Percentiles rank a stretch among this genome's conserved stretches.
phyloP scores from a whole-genome alignment of 1,140 invertebrate genomes.

The Papilio helenus region DNA sequence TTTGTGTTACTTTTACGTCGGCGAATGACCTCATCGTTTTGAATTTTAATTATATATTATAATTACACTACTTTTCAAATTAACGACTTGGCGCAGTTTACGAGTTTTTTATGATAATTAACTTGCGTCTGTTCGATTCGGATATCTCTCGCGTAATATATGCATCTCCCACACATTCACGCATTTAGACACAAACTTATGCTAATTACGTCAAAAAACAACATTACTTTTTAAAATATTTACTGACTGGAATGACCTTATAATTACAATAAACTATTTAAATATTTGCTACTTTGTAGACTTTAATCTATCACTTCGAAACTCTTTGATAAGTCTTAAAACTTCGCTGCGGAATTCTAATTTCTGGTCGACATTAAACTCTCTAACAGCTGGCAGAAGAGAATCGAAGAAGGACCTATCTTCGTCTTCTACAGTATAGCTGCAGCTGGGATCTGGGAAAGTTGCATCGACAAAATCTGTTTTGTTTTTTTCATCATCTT shows the following conservation, averaged over 20 bases:
- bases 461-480: conserved; percentile 55
- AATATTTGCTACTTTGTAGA: not conserved
- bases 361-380: conserved; percentile 62
- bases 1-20: conserved; percentile 32
- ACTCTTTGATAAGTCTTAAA: conserved; percentile 54
- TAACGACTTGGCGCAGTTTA: conserved; percentile 10
- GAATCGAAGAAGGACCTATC: conserved; percentile 66
- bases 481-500: conserved; percentile 36
- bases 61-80: conserved; percentile 33
- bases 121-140: conserved; percentile 13
- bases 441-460: conserved; percentile 42
- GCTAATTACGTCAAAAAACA: not conserved
- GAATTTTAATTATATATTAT: conserved; percentile 30
- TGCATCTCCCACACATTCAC: not conserved
- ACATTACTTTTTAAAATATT: conserved; percentile 11
- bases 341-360: conserved; percentile 63
- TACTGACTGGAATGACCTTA: conserved; percentile 33
- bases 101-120: conserved; percentile 35
- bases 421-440: conserved; percentile 53
- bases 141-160: conserved; percentile 12
- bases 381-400: conserved; percentile 56
- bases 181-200: not conserved
- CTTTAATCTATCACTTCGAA: conserved; percentile 42
- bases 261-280: not conserved
- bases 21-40: conserved; percentile 25